Evolutionary conservation across 92 coral and sea anemone species (phyloP).

Genomic region (Phenganax subtilis): DNA sequence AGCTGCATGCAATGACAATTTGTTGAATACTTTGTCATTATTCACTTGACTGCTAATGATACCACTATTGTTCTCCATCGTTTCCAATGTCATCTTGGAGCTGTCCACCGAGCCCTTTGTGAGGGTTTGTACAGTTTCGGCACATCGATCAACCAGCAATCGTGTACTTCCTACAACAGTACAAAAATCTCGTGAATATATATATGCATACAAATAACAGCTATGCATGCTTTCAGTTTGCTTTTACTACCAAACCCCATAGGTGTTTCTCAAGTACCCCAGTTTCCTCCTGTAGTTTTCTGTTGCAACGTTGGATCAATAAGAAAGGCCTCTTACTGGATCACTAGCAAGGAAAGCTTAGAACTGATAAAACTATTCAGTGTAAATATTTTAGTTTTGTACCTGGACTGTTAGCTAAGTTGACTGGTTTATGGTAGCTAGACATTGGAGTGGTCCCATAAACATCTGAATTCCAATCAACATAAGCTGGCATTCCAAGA

Average conservation of each 20-base stretch:
- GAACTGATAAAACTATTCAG: no score
- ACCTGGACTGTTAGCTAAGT: no score
- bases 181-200: background rate
- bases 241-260: no score
- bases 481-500: constrained; percentile 5
- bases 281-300: no score
- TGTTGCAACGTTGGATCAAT: no score
- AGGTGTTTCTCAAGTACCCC: no score
- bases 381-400: no score
- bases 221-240: no score
- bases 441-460: background rate
- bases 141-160: constrained; percentile 28
- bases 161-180: background rate
- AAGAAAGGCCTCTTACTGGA: no score
- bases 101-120: background rate
- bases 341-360: no score
- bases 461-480: background rate
- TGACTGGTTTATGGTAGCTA: background rate
- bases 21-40: background rate
- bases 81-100: background rate
- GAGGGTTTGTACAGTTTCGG: constrained; percentile 30
- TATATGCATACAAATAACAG: background rate
- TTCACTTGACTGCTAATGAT: background rate
- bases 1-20: background rate
- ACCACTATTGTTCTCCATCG: constrained; percentile 1